Evolutionary conservation across 2,888 invertebrate genomes (phyloP), one percentile per base, ranked within the genome.

Genomic region (Matsumyia berberina): DNA sequence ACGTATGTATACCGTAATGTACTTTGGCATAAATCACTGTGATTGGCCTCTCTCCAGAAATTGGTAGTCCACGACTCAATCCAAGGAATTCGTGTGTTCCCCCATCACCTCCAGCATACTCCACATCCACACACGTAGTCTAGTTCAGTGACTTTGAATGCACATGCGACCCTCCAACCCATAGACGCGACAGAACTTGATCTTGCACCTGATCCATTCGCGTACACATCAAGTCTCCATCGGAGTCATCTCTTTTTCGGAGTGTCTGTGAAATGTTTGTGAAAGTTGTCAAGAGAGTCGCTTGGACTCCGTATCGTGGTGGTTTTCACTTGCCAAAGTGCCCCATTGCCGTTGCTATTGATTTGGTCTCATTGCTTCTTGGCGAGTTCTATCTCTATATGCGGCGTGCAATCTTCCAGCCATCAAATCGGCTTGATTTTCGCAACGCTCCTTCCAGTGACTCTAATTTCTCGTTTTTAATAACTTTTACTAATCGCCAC

Each of bases 161-260:
- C 31, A 46, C 9, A 89, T 87, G 86, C 77, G 87, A 88, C 46
- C 46, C 46, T 46, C 15, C 19, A 19, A 19, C 46, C 5, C 46
- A 87, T 87, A 60, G 62, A 35, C 24, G 17, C 44, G 9, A 46
- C 60, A 69, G 37, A 60, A 57, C 77, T 55, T 81, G 82, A 78
- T 81, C 79, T 73, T 77, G 33, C 86, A 77, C 70, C 73, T 74
- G 79, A 83, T 64, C 76, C 29, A 58, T 76, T 81, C 83, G 70
- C 19, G 44, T 66, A 60, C 55, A 57, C 66, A 72, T 46, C 11
- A 51, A 42, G 67, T 72, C 87, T 67, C 82, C 15, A 39, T 67
- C 31, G 69, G 8, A 7, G 9, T 7, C 0, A 1, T 9, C 9
- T 19, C 70, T 58, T 73, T 86, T 24, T 8, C 58, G 57, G 70